Percentiles rank a stretch among this genome's conserved stretches.
phyloP scores from a whole-genome alignment of 1,140 invertebrate genomes.

The Paralvinella palmiformis region DNA sequence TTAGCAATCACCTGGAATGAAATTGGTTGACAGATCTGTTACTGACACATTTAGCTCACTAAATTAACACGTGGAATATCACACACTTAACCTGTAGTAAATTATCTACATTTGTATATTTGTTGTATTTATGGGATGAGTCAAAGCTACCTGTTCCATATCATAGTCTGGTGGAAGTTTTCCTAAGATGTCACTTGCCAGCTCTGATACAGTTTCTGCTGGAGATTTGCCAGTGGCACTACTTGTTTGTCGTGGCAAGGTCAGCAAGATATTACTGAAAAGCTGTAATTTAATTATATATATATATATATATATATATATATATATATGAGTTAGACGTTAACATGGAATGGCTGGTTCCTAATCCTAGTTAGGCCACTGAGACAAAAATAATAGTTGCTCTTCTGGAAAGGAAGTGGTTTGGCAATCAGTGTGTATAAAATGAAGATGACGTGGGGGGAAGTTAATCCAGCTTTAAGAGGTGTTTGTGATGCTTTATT shows the following conservation, averaged over 20 bases:
- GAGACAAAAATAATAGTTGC: too few species aligned
- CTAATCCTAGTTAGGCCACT: too few species aligned
- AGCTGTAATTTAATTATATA: conserved; percentile 53
- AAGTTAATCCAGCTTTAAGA: too few species aligned
- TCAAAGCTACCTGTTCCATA: conserved; percentile 36
- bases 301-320: background rate
- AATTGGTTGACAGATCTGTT: background rate
- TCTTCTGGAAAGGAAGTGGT: too few species aligned
- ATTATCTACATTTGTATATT: background rate
- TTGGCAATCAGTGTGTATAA: too few species aligned
- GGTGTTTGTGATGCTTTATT: too few species aligned
- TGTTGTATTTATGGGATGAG: background rate
- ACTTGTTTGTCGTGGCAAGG: conserved; percentile 62
- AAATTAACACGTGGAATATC: background rate
- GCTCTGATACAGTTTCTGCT: conserved; percentile 42
- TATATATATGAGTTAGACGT: conserved; percentile 1
- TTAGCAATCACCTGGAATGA: conserved; percentile 43
- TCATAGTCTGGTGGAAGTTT: conserved; percentile 47
- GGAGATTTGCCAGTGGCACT: conserved; percentile 47
- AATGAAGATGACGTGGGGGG: too few species aligned
- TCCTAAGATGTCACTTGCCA: conserved; percentile 44
- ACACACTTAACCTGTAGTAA: background rate
- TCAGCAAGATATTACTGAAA: conserved; percentile 66
- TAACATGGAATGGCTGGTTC: too few species aligned
- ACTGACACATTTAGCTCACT: background rate